A percentile compares a stretch with the other conserved stretches of the same genome.
These are phyloP conservation scores for Nezara viridula DNA, from an alignment of 2,888 invertebrate species.

Conservation along the genomic window DNA sequence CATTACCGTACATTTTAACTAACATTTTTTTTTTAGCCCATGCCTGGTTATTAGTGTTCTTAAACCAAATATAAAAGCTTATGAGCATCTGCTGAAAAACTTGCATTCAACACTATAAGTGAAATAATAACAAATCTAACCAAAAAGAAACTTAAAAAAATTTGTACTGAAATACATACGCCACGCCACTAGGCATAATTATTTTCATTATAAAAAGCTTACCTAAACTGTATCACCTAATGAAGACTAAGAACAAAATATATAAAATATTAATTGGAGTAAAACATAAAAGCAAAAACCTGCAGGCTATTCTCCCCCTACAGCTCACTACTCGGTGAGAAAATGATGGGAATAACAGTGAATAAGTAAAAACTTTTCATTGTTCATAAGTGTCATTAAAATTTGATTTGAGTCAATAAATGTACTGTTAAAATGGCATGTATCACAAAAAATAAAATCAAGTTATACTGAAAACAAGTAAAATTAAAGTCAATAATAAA, in stretches of 20 bases:
- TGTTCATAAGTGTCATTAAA: slow-evolving; percentile 3
- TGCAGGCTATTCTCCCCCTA: slow-evolving; percentile 59
- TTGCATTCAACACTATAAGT: neutral
- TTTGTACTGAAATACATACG: slow-evolving; percentile 50
- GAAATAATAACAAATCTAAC: neutral
- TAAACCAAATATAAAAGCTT: neutral
- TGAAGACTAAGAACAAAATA: slow-evolving; percentile 42
- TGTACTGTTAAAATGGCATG: neutral
- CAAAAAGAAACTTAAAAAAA: slow-evolving; percentile 50
- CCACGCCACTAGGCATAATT: neutral
- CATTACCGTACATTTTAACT: neutral
- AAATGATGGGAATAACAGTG: slow-evolving; percentile 24
- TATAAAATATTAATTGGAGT: slow-evolving; percentile 37
- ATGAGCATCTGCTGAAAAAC: slow-evolving; percentile 8
- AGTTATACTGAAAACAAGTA: neutral
- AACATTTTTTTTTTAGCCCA: neutral
- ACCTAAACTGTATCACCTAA: slow-evolving; percentile 19
- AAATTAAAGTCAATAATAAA: neutral
- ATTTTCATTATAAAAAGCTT: neutral
- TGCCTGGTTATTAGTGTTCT: neutral
- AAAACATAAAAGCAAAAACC: slow-evolving; percentile 54
- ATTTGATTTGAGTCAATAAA: slow-evolving; percentile 20
- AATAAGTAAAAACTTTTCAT: slow-evolving; percentile 26
- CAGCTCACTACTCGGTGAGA: slow-evolving; percentile 53
- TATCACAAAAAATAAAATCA: neutral